These are phyloP conservation scores for Ginglymostoma cirratum DNA, from an alignment of 2,113 vertebrate species.

Conservation along the genomic window DNA sequence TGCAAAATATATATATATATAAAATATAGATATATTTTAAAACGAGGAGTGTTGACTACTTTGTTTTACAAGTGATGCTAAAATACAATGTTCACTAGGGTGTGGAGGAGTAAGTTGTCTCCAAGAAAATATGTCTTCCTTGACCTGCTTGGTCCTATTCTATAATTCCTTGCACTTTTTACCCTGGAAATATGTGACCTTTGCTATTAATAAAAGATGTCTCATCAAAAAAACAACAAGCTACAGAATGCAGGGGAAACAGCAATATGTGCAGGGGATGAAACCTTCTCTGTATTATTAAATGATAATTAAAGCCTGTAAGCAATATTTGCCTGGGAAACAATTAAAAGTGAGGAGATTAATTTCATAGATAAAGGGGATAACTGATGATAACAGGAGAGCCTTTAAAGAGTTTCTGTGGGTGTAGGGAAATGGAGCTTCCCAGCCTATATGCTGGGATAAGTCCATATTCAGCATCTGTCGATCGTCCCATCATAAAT, in stretches of 20 bases:
- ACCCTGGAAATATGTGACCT: slow-evolving; percentile 30
- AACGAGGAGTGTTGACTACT: neutral
- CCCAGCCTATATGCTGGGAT: neutral
- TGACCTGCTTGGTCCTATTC: slow-evolving; percentile 24
- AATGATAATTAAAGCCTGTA: neutral
- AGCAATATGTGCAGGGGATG: neutral
- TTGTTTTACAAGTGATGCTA: neutral
- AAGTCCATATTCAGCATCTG: neutral
- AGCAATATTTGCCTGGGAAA: neutral
- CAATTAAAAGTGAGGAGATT: neutral
- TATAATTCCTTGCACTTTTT: slow-evolving; percentile 31
- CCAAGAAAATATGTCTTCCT: neutral
- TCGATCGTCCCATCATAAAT: neutral
- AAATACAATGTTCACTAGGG: slow-evolving; percentile 8
- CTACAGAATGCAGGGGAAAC: slow-evolving; percentile 5
- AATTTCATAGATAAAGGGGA: neutral
- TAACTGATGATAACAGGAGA: neutral
- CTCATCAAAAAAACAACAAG: slow-evolving; percentile 23
- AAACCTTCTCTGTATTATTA: neutral
- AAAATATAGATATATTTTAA: neutral
- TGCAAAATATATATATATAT: neutral
- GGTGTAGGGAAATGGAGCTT: neutral
- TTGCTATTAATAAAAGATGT: slow-evolving; percentile 33
- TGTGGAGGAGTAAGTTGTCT: neutral
- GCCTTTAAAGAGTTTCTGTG: neutral